Evolutionary conservation across 2,113 vertebrate species (phyloP), one percentile per base, ranked within the genome.

Genomic region (Embiotoca jacksoni): DNA sequence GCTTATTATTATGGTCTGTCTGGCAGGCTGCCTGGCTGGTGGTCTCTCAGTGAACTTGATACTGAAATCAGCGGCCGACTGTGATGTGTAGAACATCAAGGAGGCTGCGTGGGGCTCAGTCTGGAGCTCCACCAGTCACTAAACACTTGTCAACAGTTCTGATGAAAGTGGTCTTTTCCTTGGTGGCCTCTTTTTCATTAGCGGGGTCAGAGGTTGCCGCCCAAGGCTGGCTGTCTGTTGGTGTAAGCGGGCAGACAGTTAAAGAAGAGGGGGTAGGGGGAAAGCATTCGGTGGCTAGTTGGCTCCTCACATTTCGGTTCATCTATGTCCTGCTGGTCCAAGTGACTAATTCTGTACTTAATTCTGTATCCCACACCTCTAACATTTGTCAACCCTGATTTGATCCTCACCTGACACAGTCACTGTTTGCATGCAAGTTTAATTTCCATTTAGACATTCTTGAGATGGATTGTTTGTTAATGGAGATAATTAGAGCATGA

Each of bases 141-240:
- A 92, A 90, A 89, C 90, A 91, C 92, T 92, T 90, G 90, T 94
- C 93, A 92, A 91, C 90, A 92, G 86, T 63, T 86, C 58, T 88
- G 92, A 93, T 94, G 89, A 94, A 95, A 93, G 81, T 88, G 85
- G 85, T 73, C 80, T 84, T 92, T 88, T 88, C 78, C 81, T 86
- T 67, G 36, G 70, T 64, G 86, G 89, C 86, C 91, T 89, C 92
- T 90, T 94, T 92, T 94, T 94, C 93, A 93, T 93, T 88, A 91
- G 85, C 50, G 31, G 82, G 94, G 93, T 93, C 94, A 91, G 73
- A 82, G 94, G 93, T 91, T 65, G 13, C 72, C 62, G 61, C 89
- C 76, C 70, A 66, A 60, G 61, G 75, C 87, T 72, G 82, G 71
- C 56, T 84, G 75, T 80, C 62, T 62, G 71, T 74, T 2, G 64